A percentile compares a stretch with the other conserved stretches of the same genome.
These are phyloP conservation scores for Tetheella fluctuosa DNA, from an alignment of 2,888 invertebrate genomes.

Conservation along the genomic window DNA sequence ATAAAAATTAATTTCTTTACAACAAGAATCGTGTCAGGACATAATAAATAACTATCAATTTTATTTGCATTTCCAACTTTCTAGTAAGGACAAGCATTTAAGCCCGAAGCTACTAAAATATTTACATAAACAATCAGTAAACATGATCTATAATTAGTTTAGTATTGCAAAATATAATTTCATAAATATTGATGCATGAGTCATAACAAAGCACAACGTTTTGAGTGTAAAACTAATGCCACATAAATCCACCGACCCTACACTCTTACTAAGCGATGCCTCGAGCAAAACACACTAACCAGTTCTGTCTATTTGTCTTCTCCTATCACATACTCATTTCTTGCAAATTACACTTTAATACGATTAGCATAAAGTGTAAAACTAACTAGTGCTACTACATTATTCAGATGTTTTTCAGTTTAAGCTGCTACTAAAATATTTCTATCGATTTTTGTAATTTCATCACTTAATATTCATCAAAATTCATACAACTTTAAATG, in stretches of 20 bases:
- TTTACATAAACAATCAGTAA: conserved; percentile 28
- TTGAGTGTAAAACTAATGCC: conserved; percentile 53
- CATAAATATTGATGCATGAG: conserved; percentile 51
- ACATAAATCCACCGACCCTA: conserved; percentile 58
- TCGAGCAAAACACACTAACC: conserved; percentile 48
- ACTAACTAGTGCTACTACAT: conserved; percentile 11
- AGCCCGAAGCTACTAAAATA: conserved; percentile 18
- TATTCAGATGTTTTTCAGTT: conserved; percentile 40
- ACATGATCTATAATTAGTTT: conserved; percentile 32
- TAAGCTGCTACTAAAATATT: conserved; percentile 39
- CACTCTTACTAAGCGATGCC: conserved; percentile 59
- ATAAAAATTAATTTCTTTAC: no score
- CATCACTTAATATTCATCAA: conserved; percentile 49
- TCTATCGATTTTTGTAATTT: conserved; percentile 33
- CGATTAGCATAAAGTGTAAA: conserved; percentile 8
- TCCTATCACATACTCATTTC: conserved; percentile 21
- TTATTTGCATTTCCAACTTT: not conserved
- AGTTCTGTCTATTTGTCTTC: conserved; percentile 50
- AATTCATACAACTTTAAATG: conserved; percentile 34
- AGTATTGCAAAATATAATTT: conserved; percentile 33
- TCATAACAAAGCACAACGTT: conserved; percentile 56
- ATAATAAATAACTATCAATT: not conserved
- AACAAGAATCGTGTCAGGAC: not conserved
- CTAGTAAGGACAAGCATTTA: not conserved
- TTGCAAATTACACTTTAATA: conserved; percentile 40